Evolutionary conservation across 2,797 vertebrate species (phyloP), one percentile per base, ranked within the genome.

Genomic region (Xerus rutilus): DNA sequence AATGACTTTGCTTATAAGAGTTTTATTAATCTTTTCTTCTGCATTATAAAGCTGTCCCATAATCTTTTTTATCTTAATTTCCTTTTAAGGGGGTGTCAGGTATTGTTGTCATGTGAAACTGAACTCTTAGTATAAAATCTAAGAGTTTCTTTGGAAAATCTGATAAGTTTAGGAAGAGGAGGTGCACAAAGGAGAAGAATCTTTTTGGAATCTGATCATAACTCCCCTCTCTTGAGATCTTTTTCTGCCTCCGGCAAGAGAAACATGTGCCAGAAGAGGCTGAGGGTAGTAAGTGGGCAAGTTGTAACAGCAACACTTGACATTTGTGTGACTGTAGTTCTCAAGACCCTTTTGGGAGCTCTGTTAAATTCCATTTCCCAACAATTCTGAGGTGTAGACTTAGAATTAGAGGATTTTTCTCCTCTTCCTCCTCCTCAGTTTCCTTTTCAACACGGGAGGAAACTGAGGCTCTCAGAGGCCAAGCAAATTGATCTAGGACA

Each of bases 41-140:
- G 43, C 23, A 54, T 2, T 47, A 39, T 2, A 89, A 21, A n/a
- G 13, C 64, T 90, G 3, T 49, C n/a, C 43, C 59, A 90, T 83
- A 49, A n/a, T 89, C 28, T 78, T 76, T 52, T 74, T 39, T 89
- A 39, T 91, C 59, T 94, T 88, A 82, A 95, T 96, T 94, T 90
- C 59, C 85, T 49, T 90, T 74, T 57, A 78, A 77, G 77, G 23
- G 83, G 43, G 28, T 91, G 8, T 88, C 76, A 93, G 76, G 47
- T 81, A 57, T 64, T 79, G 8, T 13, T 62, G n/a, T 21, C 43
- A 72, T 59, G 70, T n/a, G 32, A 85, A 77, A 74, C 47, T 79
- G 30, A 43, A 83, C 82, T 82, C 28, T 70, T 76, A 91, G 64
- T 39, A 47, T 18, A 59, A 86, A 87, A 70, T 39, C 20, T 91